Evolutionary conservation across 2,113 vertebrate species (phyloP).

Genomic region (Heterotilapia buettikoferi): DNA sequence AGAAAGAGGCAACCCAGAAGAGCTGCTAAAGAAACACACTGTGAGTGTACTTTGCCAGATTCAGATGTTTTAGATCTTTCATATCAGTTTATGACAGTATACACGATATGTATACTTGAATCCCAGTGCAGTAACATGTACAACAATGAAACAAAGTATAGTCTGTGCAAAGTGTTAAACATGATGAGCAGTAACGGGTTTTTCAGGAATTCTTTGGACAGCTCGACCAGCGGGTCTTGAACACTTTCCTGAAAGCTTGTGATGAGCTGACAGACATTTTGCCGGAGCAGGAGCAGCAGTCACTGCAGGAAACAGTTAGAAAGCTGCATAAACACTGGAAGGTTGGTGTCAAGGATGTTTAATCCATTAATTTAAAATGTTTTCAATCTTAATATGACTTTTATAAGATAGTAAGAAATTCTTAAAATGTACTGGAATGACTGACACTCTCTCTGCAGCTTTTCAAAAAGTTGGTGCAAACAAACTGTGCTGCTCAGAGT

Average conservation of each 20-base stretch:
- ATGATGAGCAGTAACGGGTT: neutral
- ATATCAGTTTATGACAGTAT: neutral
- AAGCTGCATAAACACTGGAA: slow-evolving; percentile 97
- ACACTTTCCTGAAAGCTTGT: slow-evolving; percentile 92
- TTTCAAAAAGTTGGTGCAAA: neutral
- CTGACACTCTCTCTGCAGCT: neutral
- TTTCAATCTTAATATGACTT: neutral
- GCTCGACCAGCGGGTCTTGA: slow-evolving; percentile 89
- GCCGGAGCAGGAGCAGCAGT: slow-evolving; percentile 90
- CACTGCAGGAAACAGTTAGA: slow-evolving; percentile 90
- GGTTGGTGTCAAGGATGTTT: slow-evolving; percentile 67
- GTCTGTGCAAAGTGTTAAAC: neutral
- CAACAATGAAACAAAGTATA: neutral
- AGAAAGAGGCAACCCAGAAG: slow-evolving; percentile 89
- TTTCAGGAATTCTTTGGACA: slow-evolving; percentile 91
- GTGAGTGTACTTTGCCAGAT: slow-evolving; percentile 66
- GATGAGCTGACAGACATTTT: slow-evolving; percentile 97
- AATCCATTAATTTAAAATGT: neutral
- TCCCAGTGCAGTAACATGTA: neutral
- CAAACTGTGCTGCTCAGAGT: neutral
- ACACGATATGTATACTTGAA: neutral
- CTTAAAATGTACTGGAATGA: neutral
- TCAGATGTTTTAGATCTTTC: neutral
- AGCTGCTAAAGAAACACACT: slow-evolving; percentile 86
- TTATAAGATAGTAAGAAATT: neutral